Base-by-base conservation (phyloP, 2,113 vertebrate genomes). In the Oncorhynchus masou region DNA sequence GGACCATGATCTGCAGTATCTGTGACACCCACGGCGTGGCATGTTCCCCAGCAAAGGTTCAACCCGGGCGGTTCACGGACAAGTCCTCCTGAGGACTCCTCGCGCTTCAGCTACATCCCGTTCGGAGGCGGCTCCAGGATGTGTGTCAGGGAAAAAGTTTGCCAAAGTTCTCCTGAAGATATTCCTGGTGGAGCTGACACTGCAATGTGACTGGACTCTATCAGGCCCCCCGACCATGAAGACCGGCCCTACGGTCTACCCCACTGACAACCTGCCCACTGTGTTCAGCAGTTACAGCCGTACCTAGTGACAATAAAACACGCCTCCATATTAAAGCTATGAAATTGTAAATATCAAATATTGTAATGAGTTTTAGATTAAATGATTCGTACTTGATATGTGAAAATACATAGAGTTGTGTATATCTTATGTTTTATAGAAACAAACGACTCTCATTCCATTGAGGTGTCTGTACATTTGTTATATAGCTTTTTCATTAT, bases 1-100 rank as follows among this genome's bases (percentile, higher is more conserved):
- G 98, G 98, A 99, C 98, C 11, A 95, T 99, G 66, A 96, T 99
- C 87, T 99, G 99, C 89, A 99, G 98, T 74, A 99, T 99, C 85
- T 96, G 97, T 3, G 97, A 99, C 86, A 99, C 97, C 0, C 98
- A 99, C 0, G 96, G 96, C 1, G 96, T 96, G 25, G 95, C 5
- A 90, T 95, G 74, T 99, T 99, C 82, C 94, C 95, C 24, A 88
- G 96, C 90, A 98, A 97, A 87, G 96, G 65, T 99, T 99, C 86
- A 95, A 96, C 68, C 98, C 98, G 0, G 96, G 84, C 94, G 97
- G 64, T 99, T 99, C 89, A 87, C 96, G 94, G 77, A 80, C 62
- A 91, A 92, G 13, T 83, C 91, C 68, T 92, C 90, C n/a, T 0
- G 90, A 94, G 27, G 94, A 96, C 73, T 88, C 91, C 0, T 96